These are phyloP conservation scores for Ophion obscuratus DNA, from an alignment of 2,888 invertebrate genomes.

Conservation along the genomic window DNA sequence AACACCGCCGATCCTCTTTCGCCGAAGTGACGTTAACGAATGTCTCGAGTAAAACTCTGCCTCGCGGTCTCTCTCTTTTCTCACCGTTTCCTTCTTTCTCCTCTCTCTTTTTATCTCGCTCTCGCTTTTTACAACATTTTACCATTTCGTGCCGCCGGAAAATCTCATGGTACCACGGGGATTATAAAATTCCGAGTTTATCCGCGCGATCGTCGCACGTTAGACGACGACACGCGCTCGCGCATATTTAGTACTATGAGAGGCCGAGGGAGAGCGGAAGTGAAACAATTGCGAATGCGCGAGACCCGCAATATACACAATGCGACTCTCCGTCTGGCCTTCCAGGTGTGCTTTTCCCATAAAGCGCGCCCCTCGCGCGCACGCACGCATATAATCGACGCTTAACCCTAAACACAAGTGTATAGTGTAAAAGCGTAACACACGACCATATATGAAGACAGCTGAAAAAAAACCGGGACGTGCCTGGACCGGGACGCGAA, in stretches of 20 bases:
- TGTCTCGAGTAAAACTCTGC: slow-evolving; percentile 50
- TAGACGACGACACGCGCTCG: too few species aligned
- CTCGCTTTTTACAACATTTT: background rate
- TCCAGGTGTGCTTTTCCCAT: background rate
- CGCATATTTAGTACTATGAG: background rate
- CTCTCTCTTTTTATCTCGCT: background rate
- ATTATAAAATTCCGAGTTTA: too few species aligned
- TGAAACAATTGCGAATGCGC: background rate
- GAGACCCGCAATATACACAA: background rate
- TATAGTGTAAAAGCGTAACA: background rate
- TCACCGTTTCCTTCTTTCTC: background rate
- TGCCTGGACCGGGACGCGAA: background rate
- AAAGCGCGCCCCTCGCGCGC: background rate
- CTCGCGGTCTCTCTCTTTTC: background rate
- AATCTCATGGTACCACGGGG: background rate
- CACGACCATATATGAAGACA: background rate
- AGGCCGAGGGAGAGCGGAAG: background rate
- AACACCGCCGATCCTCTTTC: slow-evolving; percentile 62
- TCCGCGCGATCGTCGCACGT: too few species aligned
- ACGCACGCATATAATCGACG: background rate
- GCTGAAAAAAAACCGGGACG: background rate
- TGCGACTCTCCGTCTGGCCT: background rate
- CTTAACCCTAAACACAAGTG: background rate
- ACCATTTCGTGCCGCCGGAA: background rate
- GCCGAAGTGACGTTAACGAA: slow-evolving; percentile 54